phyloP scores from a whole-genome alignment of 2,113 vertebrate genomes.

The Rhadina sibilatrix region DNA sequence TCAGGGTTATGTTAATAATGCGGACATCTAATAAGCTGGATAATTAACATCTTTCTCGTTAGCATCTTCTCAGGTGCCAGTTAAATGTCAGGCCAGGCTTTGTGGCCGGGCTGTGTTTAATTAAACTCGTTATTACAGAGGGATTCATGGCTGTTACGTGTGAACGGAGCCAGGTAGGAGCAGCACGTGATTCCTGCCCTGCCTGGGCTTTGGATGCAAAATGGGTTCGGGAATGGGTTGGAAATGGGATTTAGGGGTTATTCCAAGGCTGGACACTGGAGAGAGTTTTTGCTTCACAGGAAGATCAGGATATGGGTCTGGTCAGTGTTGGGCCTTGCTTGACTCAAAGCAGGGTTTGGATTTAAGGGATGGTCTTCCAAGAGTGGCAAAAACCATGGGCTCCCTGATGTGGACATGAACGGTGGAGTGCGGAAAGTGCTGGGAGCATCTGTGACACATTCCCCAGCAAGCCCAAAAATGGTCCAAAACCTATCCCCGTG shows the following conservation, averaged over 20 bases:
- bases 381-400: accelerated
- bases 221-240: background rate
- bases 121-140: background rate
- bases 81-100: background rate
- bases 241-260: background rate
- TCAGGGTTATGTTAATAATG: constrained; percentile 64
- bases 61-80: constrained; percentile 21
- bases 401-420: accelerated
- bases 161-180: background rate
- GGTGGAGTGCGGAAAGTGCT: too few relatives aligned
- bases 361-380: background rate
- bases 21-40: constrained; percentile 45
- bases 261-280: background rate
- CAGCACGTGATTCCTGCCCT: accelerated
- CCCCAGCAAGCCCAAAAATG: background rate
- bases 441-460: background rate
- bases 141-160: background rate
- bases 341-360: background rate
- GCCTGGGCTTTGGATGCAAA: background rate
- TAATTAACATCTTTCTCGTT: constrained; percentile 59
- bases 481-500: background rate
- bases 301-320: background rate
- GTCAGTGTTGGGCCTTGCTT: accelerated
- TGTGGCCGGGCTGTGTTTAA: background rate
- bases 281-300: background rate